phyloP scores from a whole-genome alignment of 1,140 invertebrate genomes.

The Olivierus martensii region DNA sequence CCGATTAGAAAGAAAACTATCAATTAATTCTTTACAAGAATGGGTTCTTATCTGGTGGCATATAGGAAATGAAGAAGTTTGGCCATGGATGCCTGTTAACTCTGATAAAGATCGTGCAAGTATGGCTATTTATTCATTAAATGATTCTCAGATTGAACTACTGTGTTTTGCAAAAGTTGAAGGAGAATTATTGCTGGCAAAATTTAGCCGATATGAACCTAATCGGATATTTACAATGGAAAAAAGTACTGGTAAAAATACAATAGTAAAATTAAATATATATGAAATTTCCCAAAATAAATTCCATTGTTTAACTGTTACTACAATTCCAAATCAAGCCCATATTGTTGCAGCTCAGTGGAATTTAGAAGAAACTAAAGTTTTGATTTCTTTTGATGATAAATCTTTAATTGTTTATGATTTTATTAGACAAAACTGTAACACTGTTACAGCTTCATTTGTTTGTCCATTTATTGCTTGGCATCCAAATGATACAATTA shows the following conservation, averaged over 20 bases:
- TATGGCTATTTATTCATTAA: slow-evolving; percentile 10
- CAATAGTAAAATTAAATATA: slow-evolving; percentile 3
- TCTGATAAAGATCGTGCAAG: slow-evolving; percentile 4
- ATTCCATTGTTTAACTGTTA: slow-evolving; percentile 5
- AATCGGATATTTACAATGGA: slow-evolving; percentile 14
- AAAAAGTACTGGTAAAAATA: background rate
- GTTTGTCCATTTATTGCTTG: slow-evolving; percentile 1
- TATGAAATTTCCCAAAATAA: slow-evolving; percentile 9
- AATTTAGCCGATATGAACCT: slow-evolving; percentile 5
- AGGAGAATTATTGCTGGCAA: slow-evolving; percentile 9
- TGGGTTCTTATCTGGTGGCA: slow-evolving; percentile 10
- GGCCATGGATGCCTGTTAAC: slow-evolving; percentile 9
- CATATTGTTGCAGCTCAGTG: slow-evolving; percentile 7
- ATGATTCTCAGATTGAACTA: slow-evolving; percentile 2
- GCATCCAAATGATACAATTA: slow-evolving; percentile 8
- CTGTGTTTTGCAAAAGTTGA: slow-evolving; percentile 7
- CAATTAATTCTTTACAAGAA: slow-evolving; percentile 7
- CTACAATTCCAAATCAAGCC: slow-evolving; percentile 5
- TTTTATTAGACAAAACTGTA: slow-evolving; percentile 6
- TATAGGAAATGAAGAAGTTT: slow-evolving; percentile 5
- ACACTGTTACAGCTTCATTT: slow-evolving; percentile 6
- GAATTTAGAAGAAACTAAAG: slow-evolving; percentile 5
- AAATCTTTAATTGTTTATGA: slow-evolving; percentile 8
- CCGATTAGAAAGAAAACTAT: slow-evolving; percentile 9
- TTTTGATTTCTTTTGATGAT: slow-evolving; percentile 3